A percentile compares a stretch with the other conserved stretches of the same genome.
phyloP scores from a whole-genome alignment of 2,797 vertebrate species.

The Hippopotamyrus pictus region DNA sequence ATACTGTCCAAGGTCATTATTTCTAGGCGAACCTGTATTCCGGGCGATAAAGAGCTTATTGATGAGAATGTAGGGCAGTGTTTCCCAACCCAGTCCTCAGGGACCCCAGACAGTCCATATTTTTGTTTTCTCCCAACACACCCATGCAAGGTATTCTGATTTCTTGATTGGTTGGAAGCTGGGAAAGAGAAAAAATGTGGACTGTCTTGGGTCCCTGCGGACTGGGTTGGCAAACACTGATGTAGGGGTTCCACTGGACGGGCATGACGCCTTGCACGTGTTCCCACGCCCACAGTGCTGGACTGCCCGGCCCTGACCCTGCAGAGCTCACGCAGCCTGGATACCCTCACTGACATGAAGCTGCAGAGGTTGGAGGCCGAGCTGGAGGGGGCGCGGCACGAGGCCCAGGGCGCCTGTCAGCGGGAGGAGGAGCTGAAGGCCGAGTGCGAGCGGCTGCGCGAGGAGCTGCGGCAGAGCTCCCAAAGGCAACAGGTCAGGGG shows the following conservation, averaged over 20 bases:
- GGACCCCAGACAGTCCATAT: too few relatives aligned
- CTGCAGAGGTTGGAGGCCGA: constrained; percentile 78
- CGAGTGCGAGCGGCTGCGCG: constrained; percentile 79
- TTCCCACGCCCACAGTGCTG: constrained; percentile 56
- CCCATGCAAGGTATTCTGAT: too few relatives aligned
- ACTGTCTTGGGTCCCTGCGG: too few relatives aligned
- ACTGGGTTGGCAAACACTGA: neutral
- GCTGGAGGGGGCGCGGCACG: constrained; percentile 79
- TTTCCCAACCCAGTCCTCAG: too few relatives aligned
- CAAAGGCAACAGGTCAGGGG: constrained; percentile 73
- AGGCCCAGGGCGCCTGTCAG: constrained; percentile 81
- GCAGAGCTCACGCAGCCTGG: constrained; percentile 75
- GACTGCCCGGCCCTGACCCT: constrained; percentile 76
- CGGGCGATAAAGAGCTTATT: neutral
- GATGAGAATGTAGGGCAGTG: neutral
- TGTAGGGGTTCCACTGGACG: neutral
- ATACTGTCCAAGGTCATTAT: neutral
- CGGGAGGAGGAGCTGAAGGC: constrained; percentile 83
- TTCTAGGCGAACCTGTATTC: neutral
- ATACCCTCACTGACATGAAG: constrained; percentile 72
- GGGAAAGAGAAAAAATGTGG: too few relatives aligned
- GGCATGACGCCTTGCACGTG: neutral
- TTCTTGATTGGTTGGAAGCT: too few relatives aligned
- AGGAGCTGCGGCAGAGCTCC: constrained; percentile 77
- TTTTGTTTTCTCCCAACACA: too few relatives aligned